These are phyloP conservation scores for Camelus dromedarius DNA, from an alignment of 2,113 vertebrate species.

Conservation along the genomic window DNA sequence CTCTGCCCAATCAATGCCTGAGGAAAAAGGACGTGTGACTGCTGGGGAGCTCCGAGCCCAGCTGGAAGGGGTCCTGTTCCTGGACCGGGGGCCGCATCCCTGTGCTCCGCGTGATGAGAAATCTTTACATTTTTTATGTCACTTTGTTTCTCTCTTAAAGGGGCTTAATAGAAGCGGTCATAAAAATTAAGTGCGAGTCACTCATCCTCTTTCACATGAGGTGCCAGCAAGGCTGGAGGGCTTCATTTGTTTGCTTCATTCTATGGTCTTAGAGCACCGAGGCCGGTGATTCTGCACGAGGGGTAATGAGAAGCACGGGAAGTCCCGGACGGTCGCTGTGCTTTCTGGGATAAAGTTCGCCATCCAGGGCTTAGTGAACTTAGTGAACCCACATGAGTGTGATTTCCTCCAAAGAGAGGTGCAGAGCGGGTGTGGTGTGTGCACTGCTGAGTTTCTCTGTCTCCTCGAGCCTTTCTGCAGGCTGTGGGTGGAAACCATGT, in stretches of 20 bases:
- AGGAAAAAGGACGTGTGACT: slow-evolving; percentile 71
- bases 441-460: background rate
- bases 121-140: background rate
- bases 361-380: background rate
- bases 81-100: background rate
- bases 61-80: slow-evolving; percentile 1
- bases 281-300: background rate
- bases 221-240: background rate
- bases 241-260: rapidly evolving
- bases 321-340: background rate
- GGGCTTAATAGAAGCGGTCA: background rate
- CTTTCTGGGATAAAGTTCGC: background rate
- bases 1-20: slow-evolving; percentile 83
- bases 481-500: background rate
- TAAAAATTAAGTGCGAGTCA: background rate
- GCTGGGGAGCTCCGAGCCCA: background rate
- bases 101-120: background rate
- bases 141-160: slow-evolving; percentile 12
- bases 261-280: rapidly evolving
- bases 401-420: background rate
- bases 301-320: rapidly evolving
- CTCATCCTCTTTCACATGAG: background rate
- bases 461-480: background rate
- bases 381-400: background rate
- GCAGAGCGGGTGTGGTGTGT: background rate